Percentiles rank a stretch among this genome's conserved stretches.
phyloP scores from a whole-genome alignment of 2,113 vertebrate species.

The Motacilla tschutschensis region DNA sequence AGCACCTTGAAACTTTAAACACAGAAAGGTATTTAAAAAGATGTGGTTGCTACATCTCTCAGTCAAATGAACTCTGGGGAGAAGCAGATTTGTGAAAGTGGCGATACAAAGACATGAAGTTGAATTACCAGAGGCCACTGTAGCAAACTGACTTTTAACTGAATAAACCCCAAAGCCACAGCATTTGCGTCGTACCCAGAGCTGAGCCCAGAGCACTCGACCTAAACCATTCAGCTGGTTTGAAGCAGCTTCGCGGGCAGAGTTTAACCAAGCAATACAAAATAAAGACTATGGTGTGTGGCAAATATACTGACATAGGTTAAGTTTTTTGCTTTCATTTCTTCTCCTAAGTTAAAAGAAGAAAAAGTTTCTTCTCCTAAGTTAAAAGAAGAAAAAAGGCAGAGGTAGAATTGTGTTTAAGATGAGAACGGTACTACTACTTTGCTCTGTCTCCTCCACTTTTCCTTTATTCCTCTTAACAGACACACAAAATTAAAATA shows the following conservation, averaged over 20 bases:
- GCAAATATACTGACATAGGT: background rate
- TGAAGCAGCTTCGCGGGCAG: background rate
- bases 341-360: background rate
- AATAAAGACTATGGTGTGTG: background rate
- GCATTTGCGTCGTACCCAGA: background rate
- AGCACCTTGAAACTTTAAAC: background rate
- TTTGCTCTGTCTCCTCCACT: background rate
- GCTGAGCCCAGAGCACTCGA: background rate
- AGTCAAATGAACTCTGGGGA: background rate
- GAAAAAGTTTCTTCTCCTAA: background rate
- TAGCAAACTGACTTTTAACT: background rate
- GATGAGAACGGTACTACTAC: background rate
- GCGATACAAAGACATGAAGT: background rate
- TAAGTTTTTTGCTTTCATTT: no score
- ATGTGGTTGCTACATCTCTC: background rate
- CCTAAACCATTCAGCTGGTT: background rate
- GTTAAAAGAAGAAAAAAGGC: background rate
- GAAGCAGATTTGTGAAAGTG: background rate
- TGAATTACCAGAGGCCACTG: background rate
- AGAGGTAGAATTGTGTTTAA: background rate
- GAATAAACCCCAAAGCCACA: accelerated
- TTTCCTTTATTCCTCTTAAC: background rate
- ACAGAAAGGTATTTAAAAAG: background rate
- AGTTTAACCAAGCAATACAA: background rate
- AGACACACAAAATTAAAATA: background rate